These are phyloP conservation scores for Indicator maculatus DNA, from an alignment of 2,113 vertebrate species.

Conservation along the genomic window DNA sequence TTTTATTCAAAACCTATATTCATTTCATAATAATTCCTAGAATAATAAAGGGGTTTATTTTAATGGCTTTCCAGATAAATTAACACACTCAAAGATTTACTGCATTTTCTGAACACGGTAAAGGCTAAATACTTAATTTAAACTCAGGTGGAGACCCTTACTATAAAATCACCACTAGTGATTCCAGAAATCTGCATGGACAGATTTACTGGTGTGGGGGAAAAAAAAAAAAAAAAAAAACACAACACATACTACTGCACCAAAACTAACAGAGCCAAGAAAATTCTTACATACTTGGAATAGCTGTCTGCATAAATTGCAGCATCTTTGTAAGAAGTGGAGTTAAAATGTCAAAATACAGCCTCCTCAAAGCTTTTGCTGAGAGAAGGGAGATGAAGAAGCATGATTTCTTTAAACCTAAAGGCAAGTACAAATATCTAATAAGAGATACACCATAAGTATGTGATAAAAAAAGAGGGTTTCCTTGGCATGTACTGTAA, in stretches of 20 bases:
- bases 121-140: not conserved
- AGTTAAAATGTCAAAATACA: not conserved
- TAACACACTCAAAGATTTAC: not conserved
- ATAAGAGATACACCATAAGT: not conserved
- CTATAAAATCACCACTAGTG: not conserved
- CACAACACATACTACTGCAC: not conserved
- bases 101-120: not conserved
- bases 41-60: slow-evolving; percentile 11
- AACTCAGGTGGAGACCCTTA: not conserved
- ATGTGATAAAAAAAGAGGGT: not conserved
- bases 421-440: not conserved
- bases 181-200: not conserved
- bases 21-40: not conserved
- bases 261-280: not conserved
- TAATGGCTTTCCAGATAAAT: not conserved
- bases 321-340: not conserved
- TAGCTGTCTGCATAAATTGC: not conserved
- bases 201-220: not conserved
- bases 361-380: not conserved
- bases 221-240: not conserved
- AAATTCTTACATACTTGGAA: not conserved
- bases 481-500: not conserved
- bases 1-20: not conserved
- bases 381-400: not conserved
- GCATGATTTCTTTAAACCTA: not conserved